Percentiles rank a stretch among this genome's conserved stretches.
phyloP scores from a whole-genome alignment of 2,797 vertebrate species.

The Oophaga sylvatica region DNA sequence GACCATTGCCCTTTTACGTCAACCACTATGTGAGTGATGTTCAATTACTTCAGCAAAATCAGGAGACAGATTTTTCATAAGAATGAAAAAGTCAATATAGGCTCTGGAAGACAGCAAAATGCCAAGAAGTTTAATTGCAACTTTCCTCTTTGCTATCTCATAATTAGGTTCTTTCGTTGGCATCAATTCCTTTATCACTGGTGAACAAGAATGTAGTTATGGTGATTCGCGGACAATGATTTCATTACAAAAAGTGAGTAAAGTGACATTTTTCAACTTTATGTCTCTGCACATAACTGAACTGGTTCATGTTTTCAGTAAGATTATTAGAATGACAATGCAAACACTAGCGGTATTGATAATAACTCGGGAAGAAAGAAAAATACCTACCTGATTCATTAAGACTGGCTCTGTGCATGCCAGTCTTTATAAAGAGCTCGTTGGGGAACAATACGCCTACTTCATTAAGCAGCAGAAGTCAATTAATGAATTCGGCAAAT shows the following conservation, averaged over 20 bases:
- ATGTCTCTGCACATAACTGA: neutral
- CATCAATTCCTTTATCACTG: conserved; percentile 20
- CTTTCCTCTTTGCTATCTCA: conserved; percentile 15
- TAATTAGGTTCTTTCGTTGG: neutral
- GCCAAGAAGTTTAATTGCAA: conserved; percentile 49
- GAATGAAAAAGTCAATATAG: conserved; percentile 36
- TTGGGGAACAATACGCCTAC: too few species aligned
- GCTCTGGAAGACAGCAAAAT: conserved; percentile 18
- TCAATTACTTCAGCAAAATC: conserved; percentile 47
- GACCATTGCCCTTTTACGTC: conserved; percentile 48
- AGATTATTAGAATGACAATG: neutral
- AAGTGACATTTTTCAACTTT: neutral
- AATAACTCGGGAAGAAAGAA: neutral
- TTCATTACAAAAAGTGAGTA: neutral
- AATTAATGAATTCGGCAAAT: too few species aligned
- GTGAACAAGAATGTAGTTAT: neutral
- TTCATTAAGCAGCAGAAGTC: too few species aligned
- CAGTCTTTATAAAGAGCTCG: too few species aligned
- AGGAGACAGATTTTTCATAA: conserved; percentile 24
- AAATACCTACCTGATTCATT: neutral
- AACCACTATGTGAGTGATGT: conserved; percentile 35
- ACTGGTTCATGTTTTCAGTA: neutral
- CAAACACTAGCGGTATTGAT: neutral
- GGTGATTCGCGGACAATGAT: neutral
- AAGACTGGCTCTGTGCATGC: too few species aligned